phyloP scores from a whole-genome alignment of 2,113 vertebrate species.

The Pipa parva region DNA sequence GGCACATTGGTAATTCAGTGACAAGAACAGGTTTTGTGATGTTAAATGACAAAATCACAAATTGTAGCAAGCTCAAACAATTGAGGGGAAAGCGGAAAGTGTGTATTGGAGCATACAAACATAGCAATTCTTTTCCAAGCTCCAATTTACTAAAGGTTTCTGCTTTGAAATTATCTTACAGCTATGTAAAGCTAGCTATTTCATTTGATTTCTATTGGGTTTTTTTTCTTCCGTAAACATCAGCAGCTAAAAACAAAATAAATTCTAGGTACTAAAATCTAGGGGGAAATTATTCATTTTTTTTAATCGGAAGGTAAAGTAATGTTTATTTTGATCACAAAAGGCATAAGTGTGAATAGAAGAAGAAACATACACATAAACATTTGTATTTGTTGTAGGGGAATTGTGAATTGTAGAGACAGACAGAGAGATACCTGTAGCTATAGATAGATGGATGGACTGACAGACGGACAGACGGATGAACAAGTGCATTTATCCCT shows the following conservation, averaged over 20 bases:
- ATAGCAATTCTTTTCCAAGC: constrained; percentile 25
- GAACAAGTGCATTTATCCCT: no score
- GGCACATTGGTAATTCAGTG: constrained; percentile 27
- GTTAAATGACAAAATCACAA: constrained; percentile 36
- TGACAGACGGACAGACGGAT: no score
- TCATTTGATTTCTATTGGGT: constrained; percentile 34
- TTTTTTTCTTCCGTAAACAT: constrained; percentile 26
- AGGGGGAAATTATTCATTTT: no score
- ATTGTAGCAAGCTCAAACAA: constrained; percentile 37
- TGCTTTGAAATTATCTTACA: constrained; percentile 34
- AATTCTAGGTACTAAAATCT: no score
- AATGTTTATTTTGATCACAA: no score
- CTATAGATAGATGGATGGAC: no score
- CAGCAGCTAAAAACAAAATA: constrained; percentile 14
- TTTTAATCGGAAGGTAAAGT: no score
- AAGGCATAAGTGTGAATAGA: no score
- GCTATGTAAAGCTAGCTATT: constrained; percentile 33
- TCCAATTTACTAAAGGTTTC: constrained; percentile 34
- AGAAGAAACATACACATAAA: no score
- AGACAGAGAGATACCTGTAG: no score
- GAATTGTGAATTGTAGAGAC: no score
- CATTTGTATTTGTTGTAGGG: no score
- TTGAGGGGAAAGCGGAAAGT: constrained; percentile 17
- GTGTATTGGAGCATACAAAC: constrained; percentile 34
- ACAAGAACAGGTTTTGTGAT: constrained; percentile 34